Percentiles rank a stretch among this genome's conserved stretches.
phyloP scores from a whole-genome alignment of 92 coral and sea anemone genomes.

The Pocillopora meandrina region DNA sequence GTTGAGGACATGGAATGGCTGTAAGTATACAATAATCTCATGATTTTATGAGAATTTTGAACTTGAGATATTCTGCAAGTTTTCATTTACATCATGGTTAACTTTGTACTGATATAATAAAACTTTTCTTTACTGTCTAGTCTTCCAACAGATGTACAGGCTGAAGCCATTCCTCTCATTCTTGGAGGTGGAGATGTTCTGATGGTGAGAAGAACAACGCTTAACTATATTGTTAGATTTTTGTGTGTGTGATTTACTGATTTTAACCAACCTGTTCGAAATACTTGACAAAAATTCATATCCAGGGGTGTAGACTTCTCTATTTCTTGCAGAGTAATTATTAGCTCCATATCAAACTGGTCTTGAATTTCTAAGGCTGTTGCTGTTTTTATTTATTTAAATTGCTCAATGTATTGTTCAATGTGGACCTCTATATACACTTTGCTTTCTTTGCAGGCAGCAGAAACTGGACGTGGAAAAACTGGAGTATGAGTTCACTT shows the following conservation, averaged over 20 bases:
- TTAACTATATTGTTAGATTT: background rate
- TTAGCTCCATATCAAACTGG: too few relatives aligned
- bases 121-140: conserved; percentile 33
- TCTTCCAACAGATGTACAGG: conserved; percentile 98
- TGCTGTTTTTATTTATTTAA: too few relatives aligned
- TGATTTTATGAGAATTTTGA: background rate
- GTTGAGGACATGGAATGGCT: conserved; percentile 99
- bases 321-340: too few relatives aligned
- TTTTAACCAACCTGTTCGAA: too few relatives aligned
- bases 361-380: too few relatives aligned
- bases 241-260: background rate
- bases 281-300: too few relatives aligned
- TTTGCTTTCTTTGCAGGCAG: conserved; percentile 67
- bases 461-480: conserved; percentile 99
- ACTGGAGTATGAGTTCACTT: conserved; percentile 81
- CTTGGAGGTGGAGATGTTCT: conserved; percentile 99
- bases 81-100: too few relatives aligned
- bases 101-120: background rate
- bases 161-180: conserved; percentile 96
- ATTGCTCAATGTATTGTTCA: too few relatives aligned
- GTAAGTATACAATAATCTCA: conserved; percentile 62
- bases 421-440: background rate
- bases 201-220: conserved; percentile 65
- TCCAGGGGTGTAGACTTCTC: too few relatives aligned
- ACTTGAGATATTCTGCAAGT: too few relatives aligned